These are phyloP conservation scores for Scomberomorus guttatus DNA, from an alignment of 2,797 vertebrate genomes.

Conservation along the genomic window DNA sequence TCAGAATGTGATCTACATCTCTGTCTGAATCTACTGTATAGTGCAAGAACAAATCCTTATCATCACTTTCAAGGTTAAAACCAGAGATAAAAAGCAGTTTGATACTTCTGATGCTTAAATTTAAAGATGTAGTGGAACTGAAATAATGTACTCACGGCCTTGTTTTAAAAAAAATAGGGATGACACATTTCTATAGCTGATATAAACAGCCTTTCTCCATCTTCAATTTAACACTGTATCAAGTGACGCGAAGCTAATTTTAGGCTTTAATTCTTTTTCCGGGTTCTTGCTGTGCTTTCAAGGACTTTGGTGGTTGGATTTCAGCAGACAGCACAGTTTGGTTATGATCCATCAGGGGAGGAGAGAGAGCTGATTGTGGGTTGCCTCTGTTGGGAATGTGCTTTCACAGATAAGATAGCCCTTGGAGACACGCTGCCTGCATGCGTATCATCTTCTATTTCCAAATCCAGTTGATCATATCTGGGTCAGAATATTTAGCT, in stretches of 20 bases:
- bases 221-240: slow-evolving; percentile 33
- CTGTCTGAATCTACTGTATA: slow-evolving; percentile 54
- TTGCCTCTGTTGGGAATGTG: slow-evolving; percentile 68
- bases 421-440: slow-evolving; percentile 63
- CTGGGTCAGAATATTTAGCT: slow-evolving; percentile 81
- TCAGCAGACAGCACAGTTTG: slow-evolving; percentile 59
- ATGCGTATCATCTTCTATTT: slow-evolving; percentile 59
- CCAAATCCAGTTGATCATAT: slow-evolving; percentile 75
- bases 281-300: slow-evolving; percentile 59
- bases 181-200: background rate
- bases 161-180: background rate
- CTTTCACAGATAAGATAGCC: slow-evolving; percentile 72
- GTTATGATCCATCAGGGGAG: slow-evolving; percentile 68
- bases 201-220: slow-evolving; percentile 6
- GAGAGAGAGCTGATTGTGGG: slow-evolving; percentile 65
- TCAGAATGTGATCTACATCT: slow-evolving; percentile 69
- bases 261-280: slow-evolving; percentile 43
- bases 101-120: background rate
- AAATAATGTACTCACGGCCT: background rate
- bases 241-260: slow-evolving; percentile 38
- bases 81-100: background rate
- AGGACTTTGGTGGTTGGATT: slow-evolving; percentile 62
- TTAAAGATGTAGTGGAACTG: background rate
- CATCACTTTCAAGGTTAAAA: slow-evolving; percentile 68
- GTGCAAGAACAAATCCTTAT: slow-evolving; percentile 50